phyloP scores from a whole-genome alignment of 2,113 vertebrate species.

The Atrichornis clamosus region DNA sequence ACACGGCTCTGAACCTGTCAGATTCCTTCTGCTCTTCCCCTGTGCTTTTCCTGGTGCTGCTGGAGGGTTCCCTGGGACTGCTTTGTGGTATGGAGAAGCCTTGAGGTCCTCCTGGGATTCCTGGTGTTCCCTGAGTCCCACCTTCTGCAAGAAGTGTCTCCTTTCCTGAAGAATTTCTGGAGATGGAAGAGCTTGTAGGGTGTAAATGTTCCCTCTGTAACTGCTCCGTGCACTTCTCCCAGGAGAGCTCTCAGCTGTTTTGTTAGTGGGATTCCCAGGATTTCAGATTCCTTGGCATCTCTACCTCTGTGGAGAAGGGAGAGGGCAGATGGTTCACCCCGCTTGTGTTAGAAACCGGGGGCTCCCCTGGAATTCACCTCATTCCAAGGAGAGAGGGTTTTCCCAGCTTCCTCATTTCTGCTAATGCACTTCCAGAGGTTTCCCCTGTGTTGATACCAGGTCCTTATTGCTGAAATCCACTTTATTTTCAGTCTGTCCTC shows the following conservation, averaged over 20 bases:
- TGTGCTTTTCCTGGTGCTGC: neutral
- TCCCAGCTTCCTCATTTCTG: neutral
- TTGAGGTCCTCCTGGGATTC: fast-evolving
- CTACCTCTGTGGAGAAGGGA: neutral
- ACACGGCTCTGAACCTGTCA: fast-evolving
- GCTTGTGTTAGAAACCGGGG: neutral
- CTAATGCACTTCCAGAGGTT: neutral
- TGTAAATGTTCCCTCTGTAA: neutral
- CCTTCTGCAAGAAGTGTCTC: fast-evolving
- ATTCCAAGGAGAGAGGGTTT: neutral
- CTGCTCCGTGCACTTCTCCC: fast-evolving
- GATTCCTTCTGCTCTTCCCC: neutral
- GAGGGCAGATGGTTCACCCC: neutral
- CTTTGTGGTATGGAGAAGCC: neutral
- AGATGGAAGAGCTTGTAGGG: neutral
- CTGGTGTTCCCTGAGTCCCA: neutral
- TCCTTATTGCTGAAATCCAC: neutral
- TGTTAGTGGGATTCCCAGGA: neutral
- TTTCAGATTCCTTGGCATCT: neutral
- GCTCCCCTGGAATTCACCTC: fast-evolving
- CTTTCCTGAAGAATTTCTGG: neutral
- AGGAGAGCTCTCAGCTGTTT: neutral
- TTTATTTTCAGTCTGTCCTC: neutral
- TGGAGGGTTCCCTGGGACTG: neutral
- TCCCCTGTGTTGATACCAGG: neutral